Evolutionary conservation across 2,113 vertebrate genomes (phyloP).

Genomic region (Neoarius graeffei): DNA sequence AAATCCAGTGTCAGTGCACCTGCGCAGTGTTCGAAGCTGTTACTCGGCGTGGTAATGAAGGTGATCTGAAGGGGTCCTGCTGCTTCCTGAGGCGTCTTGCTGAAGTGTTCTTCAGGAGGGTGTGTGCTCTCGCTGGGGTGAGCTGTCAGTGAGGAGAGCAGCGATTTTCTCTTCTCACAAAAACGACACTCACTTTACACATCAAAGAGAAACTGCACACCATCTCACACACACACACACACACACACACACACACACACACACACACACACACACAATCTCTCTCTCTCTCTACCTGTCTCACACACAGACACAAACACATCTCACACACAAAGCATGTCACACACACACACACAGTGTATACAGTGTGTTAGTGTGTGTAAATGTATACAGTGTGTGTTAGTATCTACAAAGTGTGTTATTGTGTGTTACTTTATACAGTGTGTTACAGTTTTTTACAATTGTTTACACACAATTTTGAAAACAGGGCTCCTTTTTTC

Average conservation of each 20-base stretch:
- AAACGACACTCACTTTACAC: neutral
- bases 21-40: too few relatives aligned
- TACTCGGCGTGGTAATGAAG: neutral
- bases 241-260: too few relatives aligned
- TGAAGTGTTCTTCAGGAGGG: neutral
- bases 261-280: too few relatives aligned
- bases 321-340: too few relatives aligned
- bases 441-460: too few relatives aligned
- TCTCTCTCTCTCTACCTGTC: too few relatives aligned
- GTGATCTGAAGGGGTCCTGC: neutral
- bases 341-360: too few relatives aligned
- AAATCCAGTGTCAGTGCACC: too few relatives aligned
- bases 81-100: neutral
- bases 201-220: neutral
- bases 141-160: neutral
- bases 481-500: too few relatives aligned
- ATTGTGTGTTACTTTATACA: too few relatives aligned
- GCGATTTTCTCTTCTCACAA: neutral
- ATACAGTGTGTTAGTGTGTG: neutral
- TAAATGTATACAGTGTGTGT: neutral
- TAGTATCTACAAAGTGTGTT: neutral
- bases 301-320: too few relatives aligned
- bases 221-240: neutral
- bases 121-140: neutral
- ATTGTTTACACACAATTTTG: too few relatives aligned